A percentile compares a stretch with the other conserved stretches of the same genome.
phyloP scores from a whole-genome alignment of 2,797 vertebrate species.

The Ciconia nigra region DNA sequence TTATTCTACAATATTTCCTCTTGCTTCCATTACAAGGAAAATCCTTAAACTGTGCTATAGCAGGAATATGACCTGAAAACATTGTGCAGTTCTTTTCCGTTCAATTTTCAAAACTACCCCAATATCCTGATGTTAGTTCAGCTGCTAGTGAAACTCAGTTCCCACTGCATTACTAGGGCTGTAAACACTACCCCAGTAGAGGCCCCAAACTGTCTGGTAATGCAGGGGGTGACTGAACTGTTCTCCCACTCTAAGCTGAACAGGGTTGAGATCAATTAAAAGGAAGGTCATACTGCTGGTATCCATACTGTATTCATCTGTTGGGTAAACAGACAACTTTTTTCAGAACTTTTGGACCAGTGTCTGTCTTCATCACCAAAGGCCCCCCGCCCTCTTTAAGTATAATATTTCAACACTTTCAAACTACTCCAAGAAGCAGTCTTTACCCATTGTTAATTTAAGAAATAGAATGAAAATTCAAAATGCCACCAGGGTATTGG shows the following conservation, averaged over 20 bases:
- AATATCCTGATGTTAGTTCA: neutral
- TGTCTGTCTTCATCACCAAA: neutral
- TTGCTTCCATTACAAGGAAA: neutral
- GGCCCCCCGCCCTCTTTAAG: accelerated
- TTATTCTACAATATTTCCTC: neutral
- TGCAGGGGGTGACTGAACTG: neutral
- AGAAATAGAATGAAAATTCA: neutral
- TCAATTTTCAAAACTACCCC: neutral
- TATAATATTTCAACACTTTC: neutral
- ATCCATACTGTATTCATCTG: neutral
- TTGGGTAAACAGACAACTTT: neutral
- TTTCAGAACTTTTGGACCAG: neutral
- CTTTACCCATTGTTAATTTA: neutral
- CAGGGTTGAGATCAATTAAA: neutral
- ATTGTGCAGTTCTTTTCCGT: accelerated
- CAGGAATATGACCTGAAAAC: neutral
- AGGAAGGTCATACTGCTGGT: neutral
- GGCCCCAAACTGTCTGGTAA: too few relatives aligned
- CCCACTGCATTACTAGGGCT: neutral
- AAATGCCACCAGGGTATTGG: neutral
- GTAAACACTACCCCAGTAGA: accelerated
- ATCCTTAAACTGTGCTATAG: neutral
- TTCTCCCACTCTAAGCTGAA: neutral
- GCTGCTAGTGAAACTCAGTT: neutral
- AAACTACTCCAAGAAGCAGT: neutral